Evolutionary conservation across 2,888 invertebrate species (phyloP), one percentile per base, ranked within the genome.

Genomic region (Troglohyphantes excavatus): DNA sequence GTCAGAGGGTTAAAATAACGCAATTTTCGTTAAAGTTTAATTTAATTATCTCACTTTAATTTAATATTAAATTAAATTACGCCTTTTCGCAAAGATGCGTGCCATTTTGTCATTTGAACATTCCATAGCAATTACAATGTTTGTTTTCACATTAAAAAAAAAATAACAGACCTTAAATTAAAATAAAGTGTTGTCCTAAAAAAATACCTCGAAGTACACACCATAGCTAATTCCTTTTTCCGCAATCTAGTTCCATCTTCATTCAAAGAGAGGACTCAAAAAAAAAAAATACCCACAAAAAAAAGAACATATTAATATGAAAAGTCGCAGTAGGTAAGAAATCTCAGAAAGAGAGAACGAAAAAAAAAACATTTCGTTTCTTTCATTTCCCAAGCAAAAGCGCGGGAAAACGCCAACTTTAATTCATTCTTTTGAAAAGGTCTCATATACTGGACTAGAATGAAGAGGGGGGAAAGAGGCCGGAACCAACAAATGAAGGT

Each of bases 401-500:
- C 29, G 63, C 43, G 63, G 59, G n/a, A 53, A 82, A 76, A 89
- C 82, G 82, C 75, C 82, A 89, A 83, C 68, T 89, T 89, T 89
- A 89, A 89, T 83, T 89, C 88, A 82, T 76, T 75, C 88, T 75
- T 89, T 89, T 89, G 61, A 89, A 89, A 89, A 82, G 63, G 82
- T 73, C 27, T 81, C 63, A 59, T 46, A 81, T 73, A 53, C 73
- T 21, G 59, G 33, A 17, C 7, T 19, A 23, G 39, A 61, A 79
- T 72, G 23, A n/a, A n/a, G n/a, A n/a, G n/a, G n/a, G 67, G 70
- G 72, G 78, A 87, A 75, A 72, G 79, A 72, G 68, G 68, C 88
- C 88, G 82, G 88, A 89, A 82, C 88, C 88, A 89, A 89, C 88
- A 89, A 89, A 89, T 89, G 88, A 89, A 89, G 88, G 88, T 89